Conservation (phyloP, 2,113 vertebrate genomes). For the Heliornis fulica region DNA sequence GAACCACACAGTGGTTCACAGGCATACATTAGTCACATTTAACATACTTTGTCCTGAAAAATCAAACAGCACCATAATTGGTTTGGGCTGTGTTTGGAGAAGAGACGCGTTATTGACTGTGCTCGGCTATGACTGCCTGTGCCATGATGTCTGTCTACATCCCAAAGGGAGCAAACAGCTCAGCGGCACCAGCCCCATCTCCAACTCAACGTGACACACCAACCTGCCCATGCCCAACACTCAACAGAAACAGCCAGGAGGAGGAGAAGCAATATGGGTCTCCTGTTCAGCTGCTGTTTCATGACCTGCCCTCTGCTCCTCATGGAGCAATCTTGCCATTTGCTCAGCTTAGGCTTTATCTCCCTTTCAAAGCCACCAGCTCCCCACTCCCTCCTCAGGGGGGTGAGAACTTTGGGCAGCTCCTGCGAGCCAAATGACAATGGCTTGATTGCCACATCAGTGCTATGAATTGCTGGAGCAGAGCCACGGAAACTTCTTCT, state of each 20-base stretch:
- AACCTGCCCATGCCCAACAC: neutral
- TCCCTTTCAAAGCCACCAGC: neutral
- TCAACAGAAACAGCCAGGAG: neutral
- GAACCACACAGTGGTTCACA: neutral
- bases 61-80: neutral
- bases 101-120: neutral
- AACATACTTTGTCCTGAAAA: neutral
- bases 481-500: constrained; percentile 19
- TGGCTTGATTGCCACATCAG: neutral
- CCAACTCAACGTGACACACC: fast-evolving
- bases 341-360: neutral
- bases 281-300: neutral
- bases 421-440: neutral
- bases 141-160: neutral
- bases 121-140: neutral
- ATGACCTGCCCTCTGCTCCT: neutral
- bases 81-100: neutral
- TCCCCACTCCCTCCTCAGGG: neutral
- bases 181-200: neutral
- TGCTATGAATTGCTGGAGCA: constrained; percentile 1
- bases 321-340: neutral
- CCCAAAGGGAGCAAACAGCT: neutral
- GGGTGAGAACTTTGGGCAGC: neutral
- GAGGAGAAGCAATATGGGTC: neutral
- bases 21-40: neutral